Base-by-base conservation (phyloP, 1,140 invertebrate genomes). In the Elymnias hypermnestra region DNA sequence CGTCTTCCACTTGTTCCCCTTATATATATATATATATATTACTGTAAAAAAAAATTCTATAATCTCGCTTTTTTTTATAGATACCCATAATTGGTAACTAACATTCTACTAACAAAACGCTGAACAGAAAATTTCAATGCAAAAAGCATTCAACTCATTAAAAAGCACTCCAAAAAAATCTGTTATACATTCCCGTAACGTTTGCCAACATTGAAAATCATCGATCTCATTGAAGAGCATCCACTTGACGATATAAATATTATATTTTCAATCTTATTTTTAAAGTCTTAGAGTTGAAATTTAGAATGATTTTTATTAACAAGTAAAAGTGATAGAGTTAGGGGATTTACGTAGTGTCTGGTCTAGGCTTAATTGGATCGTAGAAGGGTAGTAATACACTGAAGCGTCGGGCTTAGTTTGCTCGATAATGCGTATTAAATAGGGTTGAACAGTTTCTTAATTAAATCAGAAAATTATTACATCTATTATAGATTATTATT, bases 281-380 rank as follows among this genome's bases (percentile, higher is more conserved):
- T 33, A 15, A 5, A 7, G 0, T 8, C 1, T 13, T 8, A 33
- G 7, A 15, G 29, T 33, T 33, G 3, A 15, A 6, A 33, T 33
- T 33, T 4, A 12, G 7, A 7, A 15, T 14, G 29, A 14, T 33
- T 33, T 4, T 5, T 4, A 8, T 5, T 15, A 51, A 52, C 51
- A 43, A 60, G 54, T 61, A 60, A 65, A 58, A 62, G 58, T 65
- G 58, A 62, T 47, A 21, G 40, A 36, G 51, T 53, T 56, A 52
- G 55, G 45, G 63, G 57, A 61, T 65, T 71, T 63, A 48, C 64
- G 63, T 60, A 60, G 62, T 59, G 62, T 63, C 54, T 68, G 60
- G 63, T 45, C 55, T 63, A 63, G 63, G 54, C 65, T 69, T 71
- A 71, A 71, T 71, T 71, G 64, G 68, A 71, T 71, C 55, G 57